Evolutionary conservation across 2,113 vertebrate genomes (phyloP), one percentile per base, ranked within the genome.

Genomic region (Pteronura brasiliensis): DNA sequence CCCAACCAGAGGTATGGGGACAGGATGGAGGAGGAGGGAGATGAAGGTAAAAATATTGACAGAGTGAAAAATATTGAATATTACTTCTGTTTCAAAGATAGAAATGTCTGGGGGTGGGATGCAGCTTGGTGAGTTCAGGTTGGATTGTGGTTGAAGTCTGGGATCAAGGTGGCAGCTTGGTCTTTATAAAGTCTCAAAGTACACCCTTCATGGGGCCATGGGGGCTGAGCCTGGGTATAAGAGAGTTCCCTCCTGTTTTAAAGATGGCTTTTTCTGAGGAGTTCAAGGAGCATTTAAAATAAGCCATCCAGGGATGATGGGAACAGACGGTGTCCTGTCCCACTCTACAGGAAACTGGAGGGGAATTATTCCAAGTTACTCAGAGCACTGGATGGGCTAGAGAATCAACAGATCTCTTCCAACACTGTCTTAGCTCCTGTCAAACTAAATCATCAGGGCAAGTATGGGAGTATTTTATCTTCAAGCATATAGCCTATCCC

Each of bases 11-110:
- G 84, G 21, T 20, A 61, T 36, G 4, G 55, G 23, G 83, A n/a
- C 27, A 52, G 52, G 52, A 67, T 72, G 69, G 47, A 80, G 31
- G 23, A 92, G 23, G 55, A 85, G 47, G 59, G 49, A 96, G 76
- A 96, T 61, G 80, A 95, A 96, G 80, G 93, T 90, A 90, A 95
- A 96, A 96, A 74, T 96, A 92, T 36, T 80, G 65, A 88, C 83
- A 80, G 82, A 93, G 39, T 65, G 44, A 82, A 67, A 86, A 80
- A 9, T 61, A 55, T 3, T 90, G 69, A 92, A 14, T 92, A 89
- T 90, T 89, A 34, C 77, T 86, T 96, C 82, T 95, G 67, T 89
- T 96, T 96, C 81, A 87, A 87, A 96, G 97, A 74, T 81, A 95
- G 88, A 85, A 87, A 71, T 57, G 25, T 95, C 88, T 3, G 1